A percentile compares a stretch with the other conserved stretches of the same genome.
Evolutionary conservation across 2,797 vertebrate species (phyloP).

Genomic region (Botia kubotai): DNA sequence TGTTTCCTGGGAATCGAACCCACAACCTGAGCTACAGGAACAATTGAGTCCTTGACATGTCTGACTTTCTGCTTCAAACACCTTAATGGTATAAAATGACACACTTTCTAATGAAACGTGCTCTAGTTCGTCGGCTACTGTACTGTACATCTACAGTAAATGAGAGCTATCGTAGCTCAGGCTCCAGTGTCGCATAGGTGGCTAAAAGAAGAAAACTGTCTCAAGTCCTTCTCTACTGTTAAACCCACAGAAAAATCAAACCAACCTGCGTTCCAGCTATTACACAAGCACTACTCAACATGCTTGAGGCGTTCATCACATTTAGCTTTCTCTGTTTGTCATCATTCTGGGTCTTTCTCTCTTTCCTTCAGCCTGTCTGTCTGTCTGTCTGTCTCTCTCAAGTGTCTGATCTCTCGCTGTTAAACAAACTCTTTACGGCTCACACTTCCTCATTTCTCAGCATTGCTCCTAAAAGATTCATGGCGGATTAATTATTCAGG

Average conservation of each 20-base stretch:
- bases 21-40: too few relatives aligned
- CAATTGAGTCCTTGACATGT: background rate
- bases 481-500: constrained; percentile 77
- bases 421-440: constrained; percentile 64
- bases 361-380: constrained; percentile 10
- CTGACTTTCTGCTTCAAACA: background rate
- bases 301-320: constrained; percentile 12
- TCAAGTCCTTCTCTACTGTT: constrained; percentile 10
- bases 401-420: constrained; percentile 50
- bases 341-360: constrained; percentile 10
- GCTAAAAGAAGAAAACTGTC: too few relatives aligned
- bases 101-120: background rate
- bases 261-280: constrained; percentile 17
- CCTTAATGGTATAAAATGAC: background rate
- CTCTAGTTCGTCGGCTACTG: background rate
- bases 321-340: constrained; percentile 26
- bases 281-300: background rate
- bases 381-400: background rate
- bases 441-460: constrained; percentile 61
- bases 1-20: too few relatives aligned
- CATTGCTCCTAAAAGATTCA: constrained; percentile 73
- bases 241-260: constrained; percentile 15
- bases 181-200: background rate
- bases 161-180: background rate
- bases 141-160: background rate